These are phyloP conservation scores for Notiomystis cincta DNA, from an alignment of 2,113 vertebrate species.

Conservation along the genomic window DNA sequence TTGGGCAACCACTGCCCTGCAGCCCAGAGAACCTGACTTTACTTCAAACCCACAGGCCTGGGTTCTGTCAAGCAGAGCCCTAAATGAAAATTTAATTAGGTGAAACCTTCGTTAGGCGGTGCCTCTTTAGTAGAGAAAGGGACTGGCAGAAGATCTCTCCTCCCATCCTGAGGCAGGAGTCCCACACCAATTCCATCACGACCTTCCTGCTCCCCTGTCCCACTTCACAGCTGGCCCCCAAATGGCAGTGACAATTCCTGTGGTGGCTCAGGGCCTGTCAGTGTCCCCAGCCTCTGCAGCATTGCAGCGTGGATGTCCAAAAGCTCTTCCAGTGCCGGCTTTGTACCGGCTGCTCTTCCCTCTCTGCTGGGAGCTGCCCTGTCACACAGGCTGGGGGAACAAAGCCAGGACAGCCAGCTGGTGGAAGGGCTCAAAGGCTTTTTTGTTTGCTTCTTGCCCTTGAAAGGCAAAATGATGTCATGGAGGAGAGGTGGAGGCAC, in stretches of 20 bases:
- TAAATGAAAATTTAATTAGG: not conserved
- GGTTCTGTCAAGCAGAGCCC: rapidly evolving
- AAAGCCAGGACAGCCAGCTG: not conserved
- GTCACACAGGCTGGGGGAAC: slow-evolving; percentile 21
- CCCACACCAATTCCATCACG: not conserved
- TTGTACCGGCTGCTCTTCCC: not conserved
- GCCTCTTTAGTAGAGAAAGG: not conserved
- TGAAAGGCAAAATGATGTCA: not conserved
- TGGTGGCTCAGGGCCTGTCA: not conserved
- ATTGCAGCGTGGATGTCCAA: not conserved
- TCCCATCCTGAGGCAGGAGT: not conserved
- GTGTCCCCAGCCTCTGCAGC: rapidly evolving
- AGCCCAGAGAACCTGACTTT: not conserved
- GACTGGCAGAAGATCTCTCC: not conserved
- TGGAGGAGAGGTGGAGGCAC: not conserved
- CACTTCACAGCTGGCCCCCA: not conserved
- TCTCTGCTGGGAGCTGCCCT: not conserved
- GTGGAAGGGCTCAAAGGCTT: not conserved
- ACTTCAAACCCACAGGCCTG: not conserved
- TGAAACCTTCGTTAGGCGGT: not conserved
- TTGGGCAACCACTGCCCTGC: not conserved
- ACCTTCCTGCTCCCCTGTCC: not conserved
- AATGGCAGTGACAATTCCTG: not conserved
- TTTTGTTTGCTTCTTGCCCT: not conserved
- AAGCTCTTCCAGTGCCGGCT: not conserved